Conservation (phyloP, 2,113 vertebrate genomes). For the Thamnaconus septentrionalis region DNA sequence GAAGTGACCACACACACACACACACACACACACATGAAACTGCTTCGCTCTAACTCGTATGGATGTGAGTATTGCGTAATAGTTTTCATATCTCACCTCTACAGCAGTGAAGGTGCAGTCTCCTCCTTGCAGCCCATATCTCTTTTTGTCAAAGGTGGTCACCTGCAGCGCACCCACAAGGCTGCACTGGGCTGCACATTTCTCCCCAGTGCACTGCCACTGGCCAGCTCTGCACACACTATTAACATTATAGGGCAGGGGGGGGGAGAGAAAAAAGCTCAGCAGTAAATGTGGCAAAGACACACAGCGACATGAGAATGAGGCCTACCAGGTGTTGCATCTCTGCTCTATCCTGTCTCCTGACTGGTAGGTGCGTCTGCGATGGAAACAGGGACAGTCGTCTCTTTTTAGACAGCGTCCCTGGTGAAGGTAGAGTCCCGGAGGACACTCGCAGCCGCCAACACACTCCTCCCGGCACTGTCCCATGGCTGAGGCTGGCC, state of each 20-base stretch:
- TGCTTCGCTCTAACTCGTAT: neutral
- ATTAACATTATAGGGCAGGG: neutral
- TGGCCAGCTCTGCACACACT: constrained; percentile 82
- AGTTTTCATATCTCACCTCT: constrained; percentile 76
- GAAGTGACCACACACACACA: neutral
- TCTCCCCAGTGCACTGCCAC: constrained; percentile 83
- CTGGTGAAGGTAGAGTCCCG: constrained; percentile 76
- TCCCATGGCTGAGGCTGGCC: constrained; percentile 27
- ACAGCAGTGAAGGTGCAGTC: constrained; percentile 79
- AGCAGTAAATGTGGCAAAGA: neutral
- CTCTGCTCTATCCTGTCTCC: constrained; percentile 79
- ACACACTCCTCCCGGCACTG: constrained; percentile 83
- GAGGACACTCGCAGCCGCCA: constrained; percentile 84
- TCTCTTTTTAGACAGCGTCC: constrained; percentile 72
- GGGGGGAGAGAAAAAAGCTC: too few species aligned
- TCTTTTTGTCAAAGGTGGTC: constrained; percentile 84
- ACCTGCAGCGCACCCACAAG: constrained; percentile 82
- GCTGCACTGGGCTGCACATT: constrained; percentile 80
- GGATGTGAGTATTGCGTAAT: neutral
- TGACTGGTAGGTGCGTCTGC: constrained; percentile 71
- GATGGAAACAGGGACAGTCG: constrained; percentile 85
- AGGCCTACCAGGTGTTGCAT: constrained; percentile 85
- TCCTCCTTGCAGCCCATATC: constrained; percentile 76
- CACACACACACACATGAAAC: neutral
- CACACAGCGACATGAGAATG: neutral